Evolutionary conservation across 1,140 invertebrate species (phyloP), one percentile per base, ranked within the genome.

Genomic region (Zophobas morio): DNA sequence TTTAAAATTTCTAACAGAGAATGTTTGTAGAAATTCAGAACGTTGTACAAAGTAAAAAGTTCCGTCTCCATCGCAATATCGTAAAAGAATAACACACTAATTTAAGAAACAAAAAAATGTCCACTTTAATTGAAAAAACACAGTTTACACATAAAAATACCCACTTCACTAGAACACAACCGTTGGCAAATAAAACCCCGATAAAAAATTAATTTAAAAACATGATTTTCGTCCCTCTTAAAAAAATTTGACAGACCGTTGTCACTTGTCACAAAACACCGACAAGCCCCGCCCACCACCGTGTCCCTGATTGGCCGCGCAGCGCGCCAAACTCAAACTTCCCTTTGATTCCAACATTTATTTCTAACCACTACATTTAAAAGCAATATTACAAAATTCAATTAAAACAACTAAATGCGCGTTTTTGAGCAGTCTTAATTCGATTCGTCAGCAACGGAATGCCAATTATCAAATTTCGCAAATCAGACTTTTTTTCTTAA

Each of bases 331-430:
- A 20, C 20, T 20, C 20, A 20, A 20, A 20, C 20, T 20, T 20
- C 20, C 20, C 20, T 20, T 20, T 20, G 20, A 20, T 20, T 20
- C 20, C 20, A 20, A 20, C 20, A 20, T 20, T 20, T 20, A 20
- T 20, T 20, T 20, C 20, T 20, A 20, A 20, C 20, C 20, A 20
- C 20, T 3, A 51, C n/a, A 51, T n/a, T 51, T 66, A 66, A 66
- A 66, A 66, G 60, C 60, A n/a, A 42, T 33, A 66, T 42, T 66
- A 66, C 32, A 66, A 66, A 66, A 51, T 51, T 51, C n/a, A 66
- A 46, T 66, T 42, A 42, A 51, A 51, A 51, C 49, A 51, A 51
- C n/a, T 51, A 51, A 57, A 66, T 47, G 60, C 60, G 60, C 60
- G 8, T 4, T 57, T 57, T 36, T 51, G 49, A 51, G 34, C 60